Conservation (phyloP, 2,888 invertebrate species). For the Caenorhabditis zanzibari region DNA sequence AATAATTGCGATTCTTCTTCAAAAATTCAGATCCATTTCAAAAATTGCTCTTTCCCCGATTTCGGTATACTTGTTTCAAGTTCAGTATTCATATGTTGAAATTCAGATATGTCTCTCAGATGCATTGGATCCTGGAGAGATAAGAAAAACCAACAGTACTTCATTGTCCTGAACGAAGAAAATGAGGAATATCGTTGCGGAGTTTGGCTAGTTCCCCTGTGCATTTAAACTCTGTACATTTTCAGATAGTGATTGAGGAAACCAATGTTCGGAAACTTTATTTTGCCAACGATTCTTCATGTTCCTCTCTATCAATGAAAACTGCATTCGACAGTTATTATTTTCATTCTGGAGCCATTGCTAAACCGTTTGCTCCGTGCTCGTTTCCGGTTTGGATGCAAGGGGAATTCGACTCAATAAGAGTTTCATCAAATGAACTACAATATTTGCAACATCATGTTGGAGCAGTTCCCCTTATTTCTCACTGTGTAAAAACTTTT, state of each 20-base stretch:
- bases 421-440: slow-evolving; percentile 67
- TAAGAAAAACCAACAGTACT: slow-evolving; percentile 55
- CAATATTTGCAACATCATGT: slow-evolving; percentile 67
- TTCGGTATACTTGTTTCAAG: slow-evolving; percentile 66
- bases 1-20: slow-evolving; percentile 71
- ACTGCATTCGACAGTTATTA: slow-evolving; percentile 69
- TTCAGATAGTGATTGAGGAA: slow-evolving; percentile 51
- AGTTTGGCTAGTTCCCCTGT: too few relatives aligned
- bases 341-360: slow-evolving; percentile 58
- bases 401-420: slow-evolving; percentile 75
- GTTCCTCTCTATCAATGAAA: slow-evolving; percentile 64
- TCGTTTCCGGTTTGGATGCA: slow-evolving; percentile 76
- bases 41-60: slow-evolving; percentile 77
- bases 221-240: neutral
- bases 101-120: slow-evolving; percentile 68
- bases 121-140: slow-evolving; percentile 74
- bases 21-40: slow-evolving; percentile 67
- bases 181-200: slow-evolving; percentile 78
- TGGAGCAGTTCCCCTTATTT: slow-evolving; percentile 72
- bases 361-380: slow-evolving; percentile 73
- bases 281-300: slow-evolving; percentile 71
- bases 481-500: slow-evolving; percentile 74
- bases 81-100: neutral
- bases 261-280: slow-evolving; percentile 56
- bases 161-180: slow-evolving; percentile 73